Evolutionary conservation across 2,888 invertebrate species (phyloP).

Genomic region (Luperina testacea): DNA sequence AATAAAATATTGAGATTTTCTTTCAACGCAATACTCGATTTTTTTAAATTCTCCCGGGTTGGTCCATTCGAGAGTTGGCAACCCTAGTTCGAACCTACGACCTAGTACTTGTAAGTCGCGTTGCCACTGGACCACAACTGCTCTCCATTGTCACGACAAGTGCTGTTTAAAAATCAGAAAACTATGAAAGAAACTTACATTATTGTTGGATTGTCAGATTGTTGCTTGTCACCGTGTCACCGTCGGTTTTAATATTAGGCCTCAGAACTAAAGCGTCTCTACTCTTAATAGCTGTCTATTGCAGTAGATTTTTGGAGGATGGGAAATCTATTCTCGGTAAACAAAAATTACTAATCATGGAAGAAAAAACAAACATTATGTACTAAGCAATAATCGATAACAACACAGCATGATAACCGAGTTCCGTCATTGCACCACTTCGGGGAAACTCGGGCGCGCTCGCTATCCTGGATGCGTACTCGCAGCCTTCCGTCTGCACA

Average conservation of each 20-base stretch:
- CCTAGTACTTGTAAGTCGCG: no score
- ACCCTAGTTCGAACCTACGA: no score
- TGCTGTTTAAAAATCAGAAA: no score
- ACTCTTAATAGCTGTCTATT: background rate
- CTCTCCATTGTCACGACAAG: no score
- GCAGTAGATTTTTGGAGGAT: no score
- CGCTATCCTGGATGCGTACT: constrained; percentile 57
- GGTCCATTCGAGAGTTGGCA: no score
- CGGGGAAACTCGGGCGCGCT: constrained; percentile 49
- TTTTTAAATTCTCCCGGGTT: no score
- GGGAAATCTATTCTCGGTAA: background rate
- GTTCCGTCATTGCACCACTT: constrained; percentile 55
- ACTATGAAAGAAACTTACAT: background rate
- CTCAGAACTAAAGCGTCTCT: background rate
- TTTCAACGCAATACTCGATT: no score
- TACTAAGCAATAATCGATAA: constrained; percentile 29
- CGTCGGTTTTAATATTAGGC: background rate
- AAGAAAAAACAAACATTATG: constrained; percentile 9
- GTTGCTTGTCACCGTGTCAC: background rate
- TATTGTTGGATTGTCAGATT: background rate
- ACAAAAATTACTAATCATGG: constrained; percentile 4
- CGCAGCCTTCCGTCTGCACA: constrained; percentile 49
- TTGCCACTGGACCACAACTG: no score
- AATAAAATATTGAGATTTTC: no score
- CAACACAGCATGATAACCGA: constrained; percentile 31